A percentile compares a stretch with the other conserved stretches of the same genome.
Evolutionary conservation across 2,113 vertebrate species (phyloP).

Genomic region (cat (Felis catus)): F.catus_Fca126_mat1.0 CM031414.1:134359001-134359500

Average conservation of each 20-base stretch:
- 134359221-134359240: accelerated
- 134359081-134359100: background rate
- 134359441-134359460: accelerated
- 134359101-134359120: background rate
- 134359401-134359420: background rate
- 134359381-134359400: accelerated
- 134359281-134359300: background rate
- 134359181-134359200: background rate
- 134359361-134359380: background rate
- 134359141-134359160: background rate
- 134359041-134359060: background rate
- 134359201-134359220: background rate
- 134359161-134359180: background rate
- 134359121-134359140: too few relatives aligned
- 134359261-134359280: background rate
- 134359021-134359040: background rate
- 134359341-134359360: accelerated
- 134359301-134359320: background rate
- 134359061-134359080: background rate
- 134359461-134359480: accelerated
- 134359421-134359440: background rate
- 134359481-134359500: background rate
- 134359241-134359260: background rate
- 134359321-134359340: background rate
- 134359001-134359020: background rate